A percentile compares a stretch with the other conserved stretches of the same genome.
Conservation (phyloP, 2,888 invertebrate species). For the Phyto melanocephala region DNA sequence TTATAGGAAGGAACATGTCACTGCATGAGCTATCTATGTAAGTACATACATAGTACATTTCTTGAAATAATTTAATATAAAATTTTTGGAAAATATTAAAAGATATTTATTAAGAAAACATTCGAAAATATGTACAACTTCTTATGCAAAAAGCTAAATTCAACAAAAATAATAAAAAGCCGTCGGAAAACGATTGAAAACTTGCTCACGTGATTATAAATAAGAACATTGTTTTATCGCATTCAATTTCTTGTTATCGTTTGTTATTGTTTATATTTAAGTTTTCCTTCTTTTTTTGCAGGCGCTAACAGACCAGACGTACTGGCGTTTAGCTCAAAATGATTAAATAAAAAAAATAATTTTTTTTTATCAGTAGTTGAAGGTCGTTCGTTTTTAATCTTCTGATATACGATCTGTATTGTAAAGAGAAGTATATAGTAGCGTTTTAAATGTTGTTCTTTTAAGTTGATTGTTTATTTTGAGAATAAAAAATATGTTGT, state of each 20-base stretch:
- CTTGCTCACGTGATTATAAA: conserved; percentile 53
- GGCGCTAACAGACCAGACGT: conserved; percentile 65
- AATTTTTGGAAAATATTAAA: no score
- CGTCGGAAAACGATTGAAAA: conserved; percentile 34
- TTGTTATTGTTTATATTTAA: conserved; percentile 62
- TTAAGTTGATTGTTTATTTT: neutral
- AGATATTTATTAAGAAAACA: no score
- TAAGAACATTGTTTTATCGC: conserved; percentile 56
- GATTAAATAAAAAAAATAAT: conserved; percentile 46
- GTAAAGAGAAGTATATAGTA: neutral
- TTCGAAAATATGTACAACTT: no score
- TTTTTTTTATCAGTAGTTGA: conserved; percentile 65
- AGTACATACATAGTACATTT: no score
- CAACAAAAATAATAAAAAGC: conserved; percentile 7
- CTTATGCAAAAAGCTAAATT: neutral
- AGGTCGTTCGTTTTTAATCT: conserved; percentile 63
- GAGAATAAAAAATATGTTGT: neutral
- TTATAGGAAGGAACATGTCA: no score
- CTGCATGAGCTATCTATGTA: no score
- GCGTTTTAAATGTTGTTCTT: neutral
- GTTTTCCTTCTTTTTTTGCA: conserved; percentile 51
- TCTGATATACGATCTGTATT: conserved; percentile 60
- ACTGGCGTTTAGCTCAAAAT: conserved; percentile 64
- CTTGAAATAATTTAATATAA: no score
- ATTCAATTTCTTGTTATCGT: conserved; percentile 61